phyloP scores from a whole-genome alignment of 2,888 invertebrate genomes.

The Scaptodrosophila latifasciaeformis region DNA sequence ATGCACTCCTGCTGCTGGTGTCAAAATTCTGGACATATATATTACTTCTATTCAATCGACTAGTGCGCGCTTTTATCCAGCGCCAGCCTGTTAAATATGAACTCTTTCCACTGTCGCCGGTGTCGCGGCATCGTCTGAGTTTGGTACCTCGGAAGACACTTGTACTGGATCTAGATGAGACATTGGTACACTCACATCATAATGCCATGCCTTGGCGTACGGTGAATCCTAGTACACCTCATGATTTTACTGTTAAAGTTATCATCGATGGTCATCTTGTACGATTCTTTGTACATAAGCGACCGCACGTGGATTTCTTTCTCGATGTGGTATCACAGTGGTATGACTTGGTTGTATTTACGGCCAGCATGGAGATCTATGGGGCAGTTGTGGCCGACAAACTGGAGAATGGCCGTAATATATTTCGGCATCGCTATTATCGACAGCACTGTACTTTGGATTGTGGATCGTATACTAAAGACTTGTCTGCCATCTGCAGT shows the following conservation, averaged over 20 bases:
- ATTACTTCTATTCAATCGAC: constrained; percentile 97
- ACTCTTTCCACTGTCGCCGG: constrained; percentile 94
- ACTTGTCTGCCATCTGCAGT: constrained; percentile 96
- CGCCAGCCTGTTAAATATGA: constrained; percentile 99
- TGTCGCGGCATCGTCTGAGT: constrained; percentile 79
- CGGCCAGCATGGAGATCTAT: constrained; percentile 99
- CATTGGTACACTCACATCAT: constrained; percentile 98
- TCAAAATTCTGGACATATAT: constrained; percentile 99
- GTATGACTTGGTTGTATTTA: constrained; percentile 99
- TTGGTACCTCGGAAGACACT: constrained; percentile 97
- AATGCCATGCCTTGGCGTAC: constrained; percentile 95
- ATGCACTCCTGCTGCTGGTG: constrained; percentile 96
- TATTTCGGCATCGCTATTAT: constrained; percentile 94
- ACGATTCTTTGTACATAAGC: constrained; percentile 98
- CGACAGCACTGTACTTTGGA: constrained; percentile 98
- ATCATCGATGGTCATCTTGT: constrained; percentile 99
- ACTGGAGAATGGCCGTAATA: constrained; percentile 95
- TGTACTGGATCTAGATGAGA: constrained; percentile 98
- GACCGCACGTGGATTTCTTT: constrained; percentile 99
- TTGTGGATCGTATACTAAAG: constrained; percentile 98
- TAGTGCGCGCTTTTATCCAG: constrained; percentile 96
- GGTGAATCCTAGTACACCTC: constrained; percentile 97
- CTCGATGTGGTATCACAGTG: constrained; percentile 98
- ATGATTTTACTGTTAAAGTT: constrained; percentile 94
- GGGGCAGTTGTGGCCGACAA: constrained; percentile 99